phyloP scores from a whole-genome alignment of 2,113 vertebrate genomes.

The Furnarius figulus region DNA sequence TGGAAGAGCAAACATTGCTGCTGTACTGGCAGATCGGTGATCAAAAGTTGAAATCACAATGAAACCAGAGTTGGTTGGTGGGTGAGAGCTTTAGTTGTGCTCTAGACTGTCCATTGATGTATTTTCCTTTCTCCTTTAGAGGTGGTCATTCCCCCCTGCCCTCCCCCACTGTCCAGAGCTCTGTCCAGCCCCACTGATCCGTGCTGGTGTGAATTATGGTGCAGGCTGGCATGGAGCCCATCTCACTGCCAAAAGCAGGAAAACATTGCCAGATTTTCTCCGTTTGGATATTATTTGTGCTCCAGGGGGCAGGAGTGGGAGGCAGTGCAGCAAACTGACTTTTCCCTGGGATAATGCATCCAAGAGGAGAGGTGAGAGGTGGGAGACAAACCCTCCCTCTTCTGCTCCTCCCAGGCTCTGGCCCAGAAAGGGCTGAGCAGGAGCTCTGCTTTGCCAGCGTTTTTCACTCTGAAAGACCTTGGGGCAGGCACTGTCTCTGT shows the following conservation, averaged over 20 bases:
- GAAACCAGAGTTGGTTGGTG: neutral
- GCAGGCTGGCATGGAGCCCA: neutral
- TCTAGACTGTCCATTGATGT: neutral
- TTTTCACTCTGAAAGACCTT: neutral
- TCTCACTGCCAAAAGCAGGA: accelerated
- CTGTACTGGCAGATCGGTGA: neutral
- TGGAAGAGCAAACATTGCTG: neutral
- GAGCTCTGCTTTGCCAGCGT: neutral
- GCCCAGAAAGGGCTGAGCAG: neutral
- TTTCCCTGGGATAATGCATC: neutral
- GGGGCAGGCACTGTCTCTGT: neutral
- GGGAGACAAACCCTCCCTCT: neutral
- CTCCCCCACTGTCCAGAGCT: neutral
- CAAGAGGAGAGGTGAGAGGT: neutral
- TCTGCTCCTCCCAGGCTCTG: neutral
- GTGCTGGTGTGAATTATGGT: neutral
- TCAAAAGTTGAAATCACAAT: neutral
- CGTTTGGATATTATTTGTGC: neutral
- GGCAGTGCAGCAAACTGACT: neutral
- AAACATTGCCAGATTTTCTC: neutral
- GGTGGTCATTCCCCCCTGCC: neutral
- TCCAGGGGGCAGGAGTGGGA: neutral
- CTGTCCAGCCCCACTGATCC: accelerated
- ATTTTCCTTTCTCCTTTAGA: neutral
- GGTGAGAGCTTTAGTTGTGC: neutral